phyloP scores from a whole-genome alignment of 2,888 invertebrate species.

The Craniophora ligustri region DNA sequence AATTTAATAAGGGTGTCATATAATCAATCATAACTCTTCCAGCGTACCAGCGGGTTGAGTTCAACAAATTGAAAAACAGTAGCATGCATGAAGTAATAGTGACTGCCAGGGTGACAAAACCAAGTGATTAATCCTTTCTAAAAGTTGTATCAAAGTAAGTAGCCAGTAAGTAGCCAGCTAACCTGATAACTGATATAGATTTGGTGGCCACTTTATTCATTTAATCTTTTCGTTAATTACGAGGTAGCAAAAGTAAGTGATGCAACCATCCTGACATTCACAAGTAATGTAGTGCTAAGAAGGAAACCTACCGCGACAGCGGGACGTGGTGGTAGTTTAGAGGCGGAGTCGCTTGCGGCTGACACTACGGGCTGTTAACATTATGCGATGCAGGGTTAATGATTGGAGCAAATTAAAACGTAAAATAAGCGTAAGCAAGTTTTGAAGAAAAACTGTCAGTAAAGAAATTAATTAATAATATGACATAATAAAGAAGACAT shows the following conservation, averaged over 20 bases:
- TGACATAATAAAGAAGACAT: conserved; percentile 17
- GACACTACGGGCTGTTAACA: conserved; percentile 89
- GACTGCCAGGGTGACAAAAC: no score
- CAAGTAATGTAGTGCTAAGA: conserved; percentile 77
- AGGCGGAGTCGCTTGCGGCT: conserved; percentile 85
- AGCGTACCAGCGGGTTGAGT: conserved; percentile 18
- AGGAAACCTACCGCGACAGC: conserved; percentile 90
- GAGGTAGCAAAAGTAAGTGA: no score
- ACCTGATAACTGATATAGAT: no score
- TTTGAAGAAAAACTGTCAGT: conserved; percentile 57
- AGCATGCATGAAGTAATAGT: conserved; percentile 76
- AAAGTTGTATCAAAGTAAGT: no score
- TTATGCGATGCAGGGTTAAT: conserved; percentile 88
- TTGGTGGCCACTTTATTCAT: no score
- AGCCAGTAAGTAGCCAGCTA: no score
- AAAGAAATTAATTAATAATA: conserved; percentile 52
- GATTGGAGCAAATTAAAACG: conserved; percentile 80
- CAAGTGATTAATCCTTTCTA: no score
- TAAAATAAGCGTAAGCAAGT: conserved; percentile 63
- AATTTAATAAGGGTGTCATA: neutral
- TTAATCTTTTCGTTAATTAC: no score
- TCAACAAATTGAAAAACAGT: conserved; percentile 34
- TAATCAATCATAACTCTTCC: conserved; percentile 4
- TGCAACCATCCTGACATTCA: no score
- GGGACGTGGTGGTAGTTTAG: conserved; percentile 90